Evolutionary conservation across 2,888 invertebrate genomes (phyloP).

Genomic region (Diaphora mendica): DNA sequence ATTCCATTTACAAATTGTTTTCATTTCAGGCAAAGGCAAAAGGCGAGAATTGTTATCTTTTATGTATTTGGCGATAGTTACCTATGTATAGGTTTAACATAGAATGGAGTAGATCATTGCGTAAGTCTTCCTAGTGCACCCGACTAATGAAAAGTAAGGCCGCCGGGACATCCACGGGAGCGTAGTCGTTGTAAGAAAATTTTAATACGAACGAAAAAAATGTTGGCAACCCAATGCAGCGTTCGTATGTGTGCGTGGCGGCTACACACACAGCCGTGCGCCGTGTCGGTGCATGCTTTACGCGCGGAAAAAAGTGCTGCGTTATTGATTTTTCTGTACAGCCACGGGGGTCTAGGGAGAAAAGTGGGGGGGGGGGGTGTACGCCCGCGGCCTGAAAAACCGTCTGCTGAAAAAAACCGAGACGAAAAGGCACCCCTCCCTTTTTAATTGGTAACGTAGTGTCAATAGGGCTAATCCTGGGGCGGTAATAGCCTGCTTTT

Average conservation of each 20-base stretch:
- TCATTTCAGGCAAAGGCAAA: slow-evolving; percentile 23
- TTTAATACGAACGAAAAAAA: slow-evolving; percentile 79
- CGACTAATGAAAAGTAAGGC: slow-evolving; percentile 70
- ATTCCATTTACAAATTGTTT: slow-evolving; percentile 41
- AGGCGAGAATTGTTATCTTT: slow-evolving; percentile 11
- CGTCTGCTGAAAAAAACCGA: slow-evolving; percentile 86
- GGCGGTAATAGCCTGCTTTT: slow-evolving; percentile 83
- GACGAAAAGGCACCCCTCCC: slow-evolving; percentile 86
- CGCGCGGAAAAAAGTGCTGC: slow-evolving; percentile 87
- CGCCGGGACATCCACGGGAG: slow-evolving; percentile 59
- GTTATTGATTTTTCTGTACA: slow-evolving; percentile 87
- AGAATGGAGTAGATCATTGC: slow-evolving; percentile 49
- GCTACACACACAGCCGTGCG: slow-evolving; percentile 62
- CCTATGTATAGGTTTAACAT: slow-evolving; percentile 25
- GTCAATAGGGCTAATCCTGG: slow-evolving; percentile 86
- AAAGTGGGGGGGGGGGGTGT: slow-evolving; percentile 54
- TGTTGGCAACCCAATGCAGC: slow-evolving; percentile 73
- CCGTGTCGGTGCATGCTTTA: slow-evolving; percentile 86
- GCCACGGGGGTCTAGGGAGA: slow-evolving; percentile 68
- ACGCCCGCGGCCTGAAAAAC: slow-evolving; percentile 86
- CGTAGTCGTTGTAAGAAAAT: slow-evolving; percentile 66
- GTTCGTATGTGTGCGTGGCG: slow-evolving; percentile 66
- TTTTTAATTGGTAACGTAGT: slow-evolving; percentile 87
- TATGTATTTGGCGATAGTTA: background rate
- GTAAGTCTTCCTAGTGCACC: slow-evolving; percentile 73